Conservation (phyloP, 2,113 vertebrate genomes). For the Seriola quinqueradiata region DNA sequence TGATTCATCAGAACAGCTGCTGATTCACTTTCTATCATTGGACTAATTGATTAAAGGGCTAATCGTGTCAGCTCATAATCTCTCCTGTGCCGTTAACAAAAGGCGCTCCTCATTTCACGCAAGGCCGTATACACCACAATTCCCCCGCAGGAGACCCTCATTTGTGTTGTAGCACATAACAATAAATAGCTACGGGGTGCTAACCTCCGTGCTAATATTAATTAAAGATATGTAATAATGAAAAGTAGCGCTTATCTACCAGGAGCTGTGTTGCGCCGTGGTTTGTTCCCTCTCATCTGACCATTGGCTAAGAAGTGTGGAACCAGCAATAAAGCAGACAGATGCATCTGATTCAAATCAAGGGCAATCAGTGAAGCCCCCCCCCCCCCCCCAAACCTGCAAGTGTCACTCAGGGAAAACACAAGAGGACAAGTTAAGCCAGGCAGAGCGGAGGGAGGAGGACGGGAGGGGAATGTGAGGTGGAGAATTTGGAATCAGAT, state of each 20-base stretch:
- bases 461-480: conserved; percentile 13
- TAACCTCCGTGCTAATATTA: neutral
- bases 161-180: neutral
- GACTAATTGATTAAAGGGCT: neutral
- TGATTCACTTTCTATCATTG: neutral
- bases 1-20: neutral
- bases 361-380: conserved; percentile 68
- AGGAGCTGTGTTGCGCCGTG: neutral
- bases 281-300: conserved; percentile 19
- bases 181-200: neutral
- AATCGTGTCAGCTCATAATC: neutral
- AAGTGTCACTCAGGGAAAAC: conserved; percentile 68
- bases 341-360: conserved; percentile 75
- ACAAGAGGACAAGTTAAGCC: conserved; percentile 60
- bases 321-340: conserved; percentile 60
- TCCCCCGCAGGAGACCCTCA: neutral
- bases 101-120: neutral
- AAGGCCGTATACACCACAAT: neutral
- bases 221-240: neutral
- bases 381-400: conserved; percentile 62
- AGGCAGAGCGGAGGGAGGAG: conserved; percentile 11
- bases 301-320: conserved; percentile 34
- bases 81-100: neutral
- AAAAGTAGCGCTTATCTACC: neutral
- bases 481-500: conserved; percentile 73